These are phyloP conservation scores for Sphenodon punctatus DNA, from an alignment of 2,797 vertebrate genomes.

Conservation along the genomic window DNA sequence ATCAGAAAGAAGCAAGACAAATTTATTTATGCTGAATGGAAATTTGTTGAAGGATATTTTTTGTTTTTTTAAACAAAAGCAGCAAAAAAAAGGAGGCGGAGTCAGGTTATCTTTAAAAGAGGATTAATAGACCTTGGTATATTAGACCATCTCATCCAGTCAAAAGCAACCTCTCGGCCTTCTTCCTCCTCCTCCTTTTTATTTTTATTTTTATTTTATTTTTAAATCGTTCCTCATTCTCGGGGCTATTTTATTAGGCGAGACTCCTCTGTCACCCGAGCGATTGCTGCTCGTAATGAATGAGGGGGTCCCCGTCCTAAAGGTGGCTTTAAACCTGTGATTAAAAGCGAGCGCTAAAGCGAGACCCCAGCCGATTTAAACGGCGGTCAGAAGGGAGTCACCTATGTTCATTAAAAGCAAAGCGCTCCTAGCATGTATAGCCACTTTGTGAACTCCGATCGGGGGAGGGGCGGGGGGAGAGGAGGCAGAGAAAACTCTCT, in stretches of 20 bases:
- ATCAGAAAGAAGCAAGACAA: background rate
- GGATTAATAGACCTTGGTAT: slow-evolving; percentile 66
- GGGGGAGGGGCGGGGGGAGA: slow-evolving; percentile 74
- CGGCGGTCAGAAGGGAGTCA: slow-evolving; percentile 71
- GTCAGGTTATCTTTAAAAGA: slow-evolving; percentile 66
- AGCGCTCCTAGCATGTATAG: slow-evolving; percentile 75
- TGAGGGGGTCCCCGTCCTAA: slow-evolving; percentile 27
- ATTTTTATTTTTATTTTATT: slow-evolving; percentile 3
- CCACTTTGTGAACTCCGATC: slow-evolving; percentile 81
- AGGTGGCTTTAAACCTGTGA: slow-evolving; percentile 53
- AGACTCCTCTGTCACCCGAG: background rate
- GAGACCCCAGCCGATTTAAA: slow-evolving; percentile 69
- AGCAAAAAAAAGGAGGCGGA: too few species aligned
- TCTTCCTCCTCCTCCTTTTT: background rate
- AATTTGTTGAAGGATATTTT: too few species aligned
- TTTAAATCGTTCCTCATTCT: background rate
- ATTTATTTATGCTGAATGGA: too few species aligned
- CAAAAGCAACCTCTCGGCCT: slow-evolving; percentile 36
- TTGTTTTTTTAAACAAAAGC: too few species aligned
- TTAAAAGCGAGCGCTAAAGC: slow-evolving; percentile 61
- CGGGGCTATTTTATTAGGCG: slow-evolving; percentile 17
- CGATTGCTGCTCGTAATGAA: slow-evolving; percentile 24
- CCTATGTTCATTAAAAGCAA: slow-evolving; percentile 80
- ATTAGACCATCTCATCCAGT: slow-evolving; percentile 61
- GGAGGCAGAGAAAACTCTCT: slow-evolving; percentile 60